Base-by-base conservation (phyloP, 2,888 invertebrate genomes). In the Spisula solida region DNA sequence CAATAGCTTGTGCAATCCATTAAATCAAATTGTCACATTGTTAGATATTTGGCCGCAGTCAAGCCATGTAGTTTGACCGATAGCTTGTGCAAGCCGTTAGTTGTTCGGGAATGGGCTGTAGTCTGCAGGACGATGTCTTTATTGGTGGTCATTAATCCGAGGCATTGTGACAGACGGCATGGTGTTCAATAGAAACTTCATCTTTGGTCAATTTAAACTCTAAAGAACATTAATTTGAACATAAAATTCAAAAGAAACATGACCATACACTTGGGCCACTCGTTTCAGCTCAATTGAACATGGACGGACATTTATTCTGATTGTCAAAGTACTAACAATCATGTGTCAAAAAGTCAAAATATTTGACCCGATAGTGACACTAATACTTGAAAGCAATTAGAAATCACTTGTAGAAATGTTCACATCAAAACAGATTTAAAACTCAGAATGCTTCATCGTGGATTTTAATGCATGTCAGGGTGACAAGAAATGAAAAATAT, bases 191-290 rank as follows among this genome's bases (percentile, higher is more conserved):
- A 81, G 48, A 88, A 89, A 90, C 48, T 82, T 87, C 41, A 88
- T 86, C 85, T 90, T 90, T 85, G 91, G 87, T 90, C 91, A 90
- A 91, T 91, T 91, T 78, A 83, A 66, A 31, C 83, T 85, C 81
- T 88, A 87, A 88, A 85, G 80, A 55, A 81, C 86, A 90, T 88
- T 85, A 90, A 91, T 87, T 91, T 87, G 29, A 48, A 78, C 80
- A 70, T 60, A 81, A 84, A 85, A 55, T 56, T 55, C 78, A 56
- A 85, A 85, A 78, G 70, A 85, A 83, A 78, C 79, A 85, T 56
- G 78, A 51, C 10, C 20, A 14, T n/a, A 34, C 56, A 78, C 34
- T 79, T 14, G 18, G n/a, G 29, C 56, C 56, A 78, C 34, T 79
- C 20, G 29, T 85, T 25, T 14, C 20, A 55, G 89, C 81, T 82